Conservation (phyloP, 2,113 vertebrate genomes). For the Oryctolagus cuniculus region mOryCun1.1 NC_091440.1:46092001-46092500, state of each 20-base stretch:
- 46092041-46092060: background rate
- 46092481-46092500: background rate
- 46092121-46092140: background rate
- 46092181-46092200: background rate
- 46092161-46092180: background rate
- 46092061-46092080: background rate
- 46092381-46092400: background rate
- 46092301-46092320: background rate
- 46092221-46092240: background rate
- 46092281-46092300: background rate
- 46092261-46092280: background rate
- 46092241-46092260: background rate
- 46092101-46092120: background rate
- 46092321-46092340: background rate
- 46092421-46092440: background rate
- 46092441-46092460: background rate
- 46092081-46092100: background rate
- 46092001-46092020: background rate
- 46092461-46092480: conserved; percentile 32
- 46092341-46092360: background rate
- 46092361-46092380: background rate
- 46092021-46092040: background rate
- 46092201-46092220: background rate
- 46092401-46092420: background rate
- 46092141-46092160: background rate